Conservation (phyloP, 2,797 vertebrate species). For the Ibycter americanus region DNA sequence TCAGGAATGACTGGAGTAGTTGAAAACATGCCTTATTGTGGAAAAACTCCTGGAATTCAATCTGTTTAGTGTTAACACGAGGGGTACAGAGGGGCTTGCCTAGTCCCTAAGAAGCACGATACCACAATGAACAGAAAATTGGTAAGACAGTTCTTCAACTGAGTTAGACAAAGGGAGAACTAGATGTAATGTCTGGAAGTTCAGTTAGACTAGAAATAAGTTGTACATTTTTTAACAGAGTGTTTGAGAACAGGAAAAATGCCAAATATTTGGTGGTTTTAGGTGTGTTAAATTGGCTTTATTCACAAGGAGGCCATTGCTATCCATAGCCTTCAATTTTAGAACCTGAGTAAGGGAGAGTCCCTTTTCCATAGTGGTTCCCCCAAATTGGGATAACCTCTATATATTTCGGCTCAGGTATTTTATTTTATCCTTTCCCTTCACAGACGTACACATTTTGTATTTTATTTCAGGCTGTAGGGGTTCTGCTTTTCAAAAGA, state of each 20-base stretch:
- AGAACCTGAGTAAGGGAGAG: neutral
- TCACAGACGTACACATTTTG: neutral
- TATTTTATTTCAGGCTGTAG: neutral
- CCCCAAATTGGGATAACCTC: neutral
- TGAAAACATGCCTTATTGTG: conserved; percentile 32
- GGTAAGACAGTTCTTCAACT: neutral
- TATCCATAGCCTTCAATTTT: neutral
- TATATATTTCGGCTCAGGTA: neutral
- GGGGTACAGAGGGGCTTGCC: neutral
- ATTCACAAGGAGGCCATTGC: neutral
- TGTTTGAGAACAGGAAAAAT: neutral
- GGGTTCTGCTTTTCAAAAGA: conserved; percentile 5
- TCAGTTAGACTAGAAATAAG: neutral
- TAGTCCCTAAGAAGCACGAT: neutral
- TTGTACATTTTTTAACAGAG: neutral
- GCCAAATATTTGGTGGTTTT: neutral
- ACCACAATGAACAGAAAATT: neutral
- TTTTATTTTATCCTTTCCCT: neutral
- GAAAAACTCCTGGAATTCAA: conserved; percentile 24
- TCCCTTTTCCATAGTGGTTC: neutral
- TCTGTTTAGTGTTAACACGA: neutral
- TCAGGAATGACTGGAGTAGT: conserved; percentile 25
- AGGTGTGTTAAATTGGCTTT: neutral
- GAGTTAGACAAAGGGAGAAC: neutral
- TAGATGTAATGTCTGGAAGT: neutral